phyloP scores from a whole-genome alignment of 2,113 vertebrate genomes.

The Callipepla squamata region DNA sequence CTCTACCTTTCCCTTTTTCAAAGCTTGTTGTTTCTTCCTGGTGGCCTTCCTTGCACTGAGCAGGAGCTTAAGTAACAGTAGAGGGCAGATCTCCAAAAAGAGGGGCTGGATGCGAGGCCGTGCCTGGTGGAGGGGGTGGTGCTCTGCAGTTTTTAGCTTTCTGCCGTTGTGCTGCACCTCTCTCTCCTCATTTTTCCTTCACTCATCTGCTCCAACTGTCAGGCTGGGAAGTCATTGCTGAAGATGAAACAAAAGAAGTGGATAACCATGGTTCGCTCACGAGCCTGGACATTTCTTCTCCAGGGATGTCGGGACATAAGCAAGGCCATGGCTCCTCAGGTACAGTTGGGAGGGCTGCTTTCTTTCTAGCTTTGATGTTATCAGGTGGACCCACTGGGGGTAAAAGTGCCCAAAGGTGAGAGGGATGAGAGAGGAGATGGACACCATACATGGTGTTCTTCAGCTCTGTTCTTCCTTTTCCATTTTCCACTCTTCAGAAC shows the following conservation, averaged over 20 bases:
- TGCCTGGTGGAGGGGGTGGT: neutral
- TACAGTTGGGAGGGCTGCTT: slow-evolving; percentile 51
- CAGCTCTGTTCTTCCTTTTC: neutral
- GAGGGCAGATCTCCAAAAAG: neutral
- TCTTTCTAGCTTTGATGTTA: neutral
- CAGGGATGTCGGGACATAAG: slow-evolving; percentile 84
- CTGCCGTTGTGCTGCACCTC: neutral
- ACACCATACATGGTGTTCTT: neutral
- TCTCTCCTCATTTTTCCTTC: slow-evolving; percentile 74
- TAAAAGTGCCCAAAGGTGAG: neutral
- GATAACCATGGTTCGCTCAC: slow-evolving; percentile 86
- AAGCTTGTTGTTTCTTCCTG: neutral
- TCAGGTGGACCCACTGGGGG: neutral
- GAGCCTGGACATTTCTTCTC: slow-evolving; percentile 82
- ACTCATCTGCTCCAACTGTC: slow-evolving; percentile 39
- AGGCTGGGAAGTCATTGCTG: slow-evolving; percentile 94
- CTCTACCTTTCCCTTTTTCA: neutral
- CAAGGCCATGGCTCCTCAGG: slow-evolving; percentile 83
- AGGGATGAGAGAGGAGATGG: neutral
- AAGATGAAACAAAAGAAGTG: slow-evolving; percentile 89
- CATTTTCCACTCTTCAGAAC: slow-evolving; percentile 56
- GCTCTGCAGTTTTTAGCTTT: neutral
- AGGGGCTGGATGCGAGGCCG: neutral
- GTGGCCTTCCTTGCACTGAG: neutral
- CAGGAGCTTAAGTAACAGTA: neutral